phyloP scores from a whole-genome alignment of 2,888 invertebrate species.

The Glomeris marginata region DNA sequence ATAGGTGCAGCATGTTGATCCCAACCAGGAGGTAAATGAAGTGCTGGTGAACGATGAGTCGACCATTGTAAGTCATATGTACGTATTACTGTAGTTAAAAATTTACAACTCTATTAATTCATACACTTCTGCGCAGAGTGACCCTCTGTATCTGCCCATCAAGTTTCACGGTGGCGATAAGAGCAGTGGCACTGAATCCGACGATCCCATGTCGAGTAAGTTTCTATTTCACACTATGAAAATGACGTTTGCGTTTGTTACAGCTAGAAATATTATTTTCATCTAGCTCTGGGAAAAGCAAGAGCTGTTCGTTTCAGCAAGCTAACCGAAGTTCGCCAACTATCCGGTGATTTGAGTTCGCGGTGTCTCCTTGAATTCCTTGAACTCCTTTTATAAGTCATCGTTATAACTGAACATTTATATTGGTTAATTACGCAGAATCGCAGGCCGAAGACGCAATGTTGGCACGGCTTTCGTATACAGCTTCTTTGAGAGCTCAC shows the following conservation, averaged over 20 bases:
- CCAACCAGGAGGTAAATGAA: conserved; percentile 8
- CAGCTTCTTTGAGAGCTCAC: conserved; percentile 70
- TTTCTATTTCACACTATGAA: conserved; percentile 3
- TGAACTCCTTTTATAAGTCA: not conserved
- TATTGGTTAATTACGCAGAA: conserved; percentile 19
- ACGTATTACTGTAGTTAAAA: too few species aligned
- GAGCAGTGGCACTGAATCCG: conserved; percentile 61
- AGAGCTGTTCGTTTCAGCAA: conserved; percentile 82
- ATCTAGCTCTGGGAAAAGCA: conserved; percentile 25
- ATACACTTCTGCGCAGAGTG: conserved; percentile 46
- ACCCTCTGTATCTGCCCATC: conserved; percentile 81
- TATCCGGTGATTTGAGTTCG: conserved; percentile 24
- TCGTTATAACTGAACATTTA: not conserved
- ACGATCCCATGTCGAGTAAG: conserved; percentile 53
- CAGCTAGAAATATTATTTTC: not conserved
- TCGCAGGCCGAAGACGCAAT: conserved; percentile 75
- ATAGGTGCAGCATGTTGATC: conserved; percentile 8
- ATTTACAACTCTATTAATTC: not conserved
- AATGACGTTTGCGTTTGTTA: conserved; percentile 10
- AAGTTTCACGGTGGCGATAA: conserved; percentile 52
- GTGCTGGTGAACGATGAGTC: conserved; percentile 4
- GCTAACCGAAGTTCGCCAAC: conserved; percentile 41
- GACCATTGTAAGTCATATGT: conserved; percentile 5
- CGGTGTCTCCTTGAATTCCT: not conserved
- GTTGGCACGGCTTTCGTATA: conserved; percentile 83